Evolutionary conservation across 2,888 invertebrate genomes (phyloP), one percentile per base, ranked within the genome.

Genomic region (Tipula vernalis): DNA sequence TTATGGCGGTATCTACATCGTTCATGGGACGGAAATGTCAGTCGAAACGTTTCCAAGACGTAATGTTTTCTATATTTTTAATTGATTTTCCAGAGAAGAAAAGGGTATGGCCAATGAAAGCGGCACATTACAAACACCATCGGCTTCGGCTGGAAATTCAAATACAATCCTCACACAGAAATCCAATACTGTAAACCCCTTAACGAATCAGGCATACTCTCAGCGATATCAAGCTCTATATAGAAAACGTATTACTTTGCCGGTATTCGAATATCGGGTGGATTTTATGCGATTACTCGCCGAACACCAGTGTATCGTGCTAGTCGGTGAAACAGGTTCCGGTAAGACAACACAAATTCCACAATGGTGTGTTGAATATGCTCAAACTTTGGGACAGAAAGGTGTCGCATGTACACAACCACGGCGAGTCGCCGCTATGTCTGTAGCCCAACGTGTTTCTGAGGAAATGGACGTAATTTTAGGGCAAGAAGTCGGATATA

Each of bases 271-370:
- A 90, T 99, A 99, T 92, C 95, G 97, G 89, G 95, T 96, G 0
- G 98, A 99, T 91, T 99, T 99, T 91, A 97, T 98, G 96, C 95
- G 98, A 89, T 93, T 98, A 57, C 92, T 99, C n/a, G 95, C 95
- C 88, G 96, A 96, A 87, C 96, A 99, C 91, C 99, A 99, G 90
- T 97, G 97, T 88, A 97, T 99, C 39, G 98, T 99, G 1, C 93
- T 99, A 0, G 99, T 99, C 3, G 99, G 99, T 89, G 99, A 99
- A 91, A 99, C 99, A 0, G 99, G 99, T n/a, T 99, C 98, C 1
- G 99, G 99, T 0, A 99, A 99, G 93, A 99, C 99, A 0, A 99
- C 99, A 12, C 99, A 99, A 92, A 99, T 99, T 89, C 99, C 99
- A 0, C 99, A 98, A 92, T 98, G 98, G 97, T 96, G 96, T 90